Evolutionary conservation across 1,140 invertebrate genomes (phyloP).

Genomic region (Lineus longissimus): DNA sequence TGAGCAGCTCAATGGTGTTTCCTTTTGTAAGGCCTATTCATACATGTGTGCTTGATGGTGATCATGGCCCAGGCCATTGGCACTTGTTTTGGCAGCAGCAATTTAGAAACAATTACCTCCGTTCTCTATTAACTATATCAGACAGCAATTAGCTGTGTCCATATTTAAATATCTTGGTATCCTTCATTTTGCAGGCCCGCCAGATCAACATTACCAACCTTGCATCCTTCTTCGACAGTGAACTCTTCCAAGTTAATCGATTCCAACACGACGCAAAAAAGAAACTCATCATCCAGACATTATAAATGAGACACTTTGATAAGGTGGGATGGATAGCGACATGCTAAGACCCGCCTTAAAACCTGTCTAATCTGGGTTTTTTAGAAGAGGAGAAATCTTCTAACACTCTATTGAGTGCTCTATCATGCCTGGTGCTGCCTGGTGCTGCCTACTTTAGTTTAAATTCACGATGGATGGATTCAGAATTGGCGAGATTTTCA

Average conservation of each 20-base stretch:
- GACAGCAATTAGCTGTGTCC: not conserved
- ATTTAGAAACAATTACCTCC: not conserved
- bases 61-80: not conserved
- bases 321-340: too few species aligned
- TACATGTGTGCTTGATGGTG: not conserved
- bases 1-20: too few species aligned
- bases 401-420: too few species aligned
- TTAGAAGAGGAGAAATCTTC: too few species aligned
- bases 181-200: slow-evolving; percentile 68
- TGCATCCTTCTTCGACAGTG: slow-evolving; percentile 86
- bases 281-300: slow-evolving; percentile 79
- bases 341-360: too few species aligned
- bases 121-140: not conserved
- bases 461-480: too few species aligned
- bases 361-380: too few species aligned
- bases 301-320: slow-evolving; percentile 52
- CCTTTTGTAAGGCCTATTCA: not conserved
- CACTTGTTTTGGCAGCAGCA: not conserved
- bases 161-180: not conserved
- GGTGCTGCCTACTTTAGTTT: too few species aligned
- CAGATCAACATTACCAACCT: slow-evolving; percentile 89
- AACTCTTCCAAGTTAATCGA: slow-evolving; percentile 85
- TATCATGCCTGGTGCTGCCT: too few species aligned
- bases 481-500: too few species aligned
- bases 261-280: slow-evolving; percentile 80